phyloP scores from a whole-genome alignment of 2,113 vertebrate species.

The Aspidoscelis tigris region DNA sequence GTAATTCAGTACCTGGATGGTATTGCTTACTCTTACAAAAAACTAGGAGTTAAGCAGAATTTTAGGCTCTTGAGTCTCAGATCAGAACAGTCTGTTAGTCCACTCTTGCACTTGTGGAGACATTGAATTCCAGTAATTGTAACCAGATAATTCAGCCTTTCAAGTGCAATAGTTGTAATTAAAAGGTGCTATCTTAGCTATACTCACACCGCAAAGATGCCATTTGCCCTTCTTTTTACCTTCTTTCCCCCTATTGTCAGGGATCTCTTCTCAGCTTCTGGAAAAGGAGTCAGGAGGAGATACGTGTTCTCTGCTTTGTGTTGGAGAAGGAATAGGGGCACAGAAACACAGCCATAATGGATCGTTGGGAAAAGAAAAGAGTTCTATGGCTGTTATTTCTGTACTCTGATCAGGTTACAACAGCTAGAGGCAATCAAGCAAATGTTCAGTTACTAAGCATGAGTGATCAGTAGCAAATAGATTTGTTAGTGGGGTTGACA shows the following conservation, averaged over 20 bases:
- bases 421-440: background rate
- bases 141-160: background rate
- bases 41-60: background rate
- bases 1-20: background rate
- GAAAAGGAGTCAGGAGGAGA: background rate
- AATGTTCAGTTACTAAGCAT: background rate
- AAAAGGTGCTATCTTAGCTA: too few species aligned
- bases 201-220: background rate
- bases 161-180: background rate
- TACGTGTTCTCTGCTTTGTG: background rate
- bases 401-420: background rate
- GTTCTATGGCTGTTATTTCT: background rate
- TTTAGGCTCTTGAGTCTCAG: background rate
- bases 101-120: background rate
- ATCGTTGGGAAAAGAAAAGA: background rate
- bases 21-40: background rate
- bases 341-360: too few species aligned
- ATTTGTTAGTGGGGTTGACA: background rate
- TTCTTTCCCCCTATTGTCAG: background rate
- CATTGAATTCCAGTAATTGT: background rate
- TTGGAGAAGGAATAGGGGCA: background rate
- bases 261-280: background rate
- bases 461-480: background rate
- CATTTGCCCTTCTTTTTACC: background rate
- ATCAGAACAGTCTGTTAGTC: background rate